These are phyloP conservation scores for Selene dorsalis DNA, from an alignment of 2,797 vertebrate genomes.

Conservation along the genomic window DNA sequence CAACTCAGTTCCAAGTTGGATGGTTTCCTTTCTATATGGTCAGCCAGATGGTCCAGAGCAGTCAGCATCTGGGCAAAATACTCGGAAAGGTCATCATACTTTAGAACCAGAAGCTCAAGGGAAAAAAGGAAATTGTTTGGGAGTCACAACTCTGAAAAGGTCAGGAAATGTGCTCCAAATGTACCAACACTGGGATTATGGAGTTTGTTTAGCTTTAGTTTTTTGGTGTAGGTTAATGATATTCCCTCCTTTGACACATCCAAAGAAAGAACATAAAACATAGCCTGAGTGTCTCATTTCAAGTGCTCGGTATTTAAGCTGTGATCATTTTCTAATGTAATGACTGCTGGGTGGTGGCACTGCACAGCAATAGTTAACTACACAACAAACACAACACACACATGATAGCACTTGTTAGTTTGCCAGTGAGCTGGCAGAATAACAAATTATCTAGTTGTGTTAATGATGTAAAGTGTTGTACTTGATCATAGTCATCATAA, in stretches of 20 bases:
- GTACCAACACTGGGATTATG: background rate
- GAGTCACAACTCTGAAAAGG: constrained; percentile 50
- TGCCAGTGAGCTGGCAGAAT: background rate
- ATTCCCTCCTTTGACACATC: background rate
- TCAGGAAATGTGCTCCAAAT: constrained; percentile 32
- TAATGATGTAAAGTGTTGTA: constrained; percentile 1
- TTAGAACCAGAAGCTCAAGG: background rate
- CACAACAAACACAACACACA: background rate
- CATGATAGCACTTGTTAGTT: constrained; percentile 15
- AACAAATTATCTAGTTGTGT: background rate
- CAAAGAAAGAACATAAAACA: background rate
- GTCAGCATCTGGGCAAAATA: background rate
- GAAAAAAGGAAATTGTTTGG: constrained; percentile 22
- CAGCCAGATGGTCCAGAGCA: background rate
- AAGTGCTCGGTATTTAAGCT: constrained; percentile 7
- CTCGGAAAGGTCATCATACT: constrained; percentile 55
- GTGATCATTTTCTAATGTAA: constrained; percentile 27
- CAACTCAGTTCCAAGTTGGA: constrained; percentile 47
- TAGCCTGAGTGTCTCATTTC: background rate
- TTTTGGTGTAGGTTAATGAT: background rate
- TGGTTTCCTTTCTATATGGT: constrained; percentile 8
- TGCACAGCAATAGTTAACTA: background rate
- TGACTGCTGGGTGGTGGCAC: constrained; percentile 14
- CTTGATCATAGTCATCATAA: background rate
- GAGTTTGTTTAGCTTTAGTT: background rate